Percentiles rank a stretch among this genome's conserved stretches.
phyloP scores from a whole-genome alignment of 2,888 invertebrate genomes.

The Drosophila kambysellisi region DNA sequence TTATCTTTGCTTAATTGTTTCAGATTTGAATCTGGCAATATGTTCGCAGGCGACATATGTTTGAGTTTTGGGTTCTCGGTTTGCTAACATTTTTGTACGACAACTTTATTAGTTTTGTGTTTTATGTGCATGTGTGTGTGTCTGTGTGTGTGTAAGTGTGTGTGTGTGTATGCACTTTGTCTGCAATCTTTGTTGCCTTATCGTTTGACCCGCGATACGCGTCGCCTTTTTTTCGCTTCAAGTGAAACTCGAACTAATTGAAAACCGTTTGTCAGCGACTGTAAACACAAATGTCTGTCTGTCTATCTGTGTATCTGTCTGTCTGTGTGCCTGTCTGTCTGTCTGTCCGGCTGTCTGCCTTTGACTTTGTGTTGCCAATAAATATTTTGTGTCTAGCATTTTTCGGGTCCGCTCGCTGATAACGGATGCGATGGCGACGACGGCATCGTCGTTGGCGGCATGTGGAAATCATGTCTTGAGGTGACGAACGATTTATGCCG shows the following conservation, averaged over 20 bases:
- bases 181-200: constrained; percentile 58
- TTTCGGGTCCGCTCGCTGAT: constrained; percentile 43
- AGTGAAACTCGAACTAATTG: constrained; percentile 67
- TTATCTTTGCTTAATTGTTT: constrained; percentile 78
- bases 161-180: constrained; percentile 57
- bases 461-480: constrained; percentile 37
- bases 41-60: constrained; percentile 66
- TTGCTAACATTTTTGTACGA: constrained; percentile 62
- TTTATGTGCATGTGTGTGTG: constrained; percentile 6
- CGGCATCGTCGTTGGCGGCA: constrained; percentile 22
- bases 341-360: neutral
- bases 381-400: constrained; percentile 42
- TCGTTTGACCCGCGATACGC: constrained; percentile 68
- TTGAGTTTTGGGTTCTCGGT: constrained; percentile 24
- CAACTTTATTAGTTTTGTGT: constrained; percentile 76
- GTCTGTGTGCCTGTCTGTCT: constrained; percentile 3
- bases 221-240: constrained; percentile 49
- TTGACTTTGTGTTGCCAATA: constrained; percentile 49
- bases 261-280: constrained; percentile 78
- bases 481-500: constrained; percentile 70
- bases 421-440: constrained; percentile 45
- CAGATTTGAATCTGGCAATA: constrained; percentile 77
- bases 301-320: constrained; percentile 1
- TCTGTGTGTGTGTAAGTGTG: constrained; percentile 13
- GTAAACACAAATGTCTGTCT: constrained; percentile 59